A percentile compares a stretch with the other conserved stretches of the same genome.
Evolutionary conservation across 2,888 invertebrate genomes (phyloP).

Genomic region (Drosophila austrosaltans): DNA sequence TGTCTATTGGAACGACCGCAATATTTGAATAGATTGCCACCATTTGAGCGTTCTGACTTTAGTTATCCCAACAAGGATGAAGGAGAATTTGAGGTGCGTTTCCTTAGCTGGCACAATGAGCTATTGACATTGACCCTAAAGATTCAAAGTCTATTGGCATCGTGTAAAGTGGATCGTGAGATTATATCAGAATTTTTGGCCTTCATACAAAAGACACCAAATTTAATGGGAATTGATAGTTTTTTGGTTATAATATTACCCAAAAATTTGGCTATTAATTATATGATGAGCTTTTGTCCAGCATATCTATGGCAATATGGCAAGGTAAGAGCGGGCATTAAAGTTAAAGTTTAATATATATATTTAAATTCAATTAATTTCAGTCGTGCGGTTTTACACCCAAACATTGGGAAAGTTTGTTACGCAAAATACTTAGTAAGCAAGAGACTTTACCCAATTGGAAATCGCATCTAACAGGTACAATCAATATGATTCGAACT

Average conservation of each 20-base stretch:
- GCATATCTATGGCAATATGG: slow-evolving; percentile 87
- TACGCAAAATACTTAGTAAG: slow-evolving; percentile 81
- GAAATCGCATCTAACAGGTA: slow-evolving; percentile 80
- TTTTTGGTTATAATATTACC: slow-evolving; percentile 84
- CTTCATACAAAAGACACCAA: slow-evolving; percentile 86
- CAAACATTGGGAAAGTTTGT: slow-evolving; percentile 82
- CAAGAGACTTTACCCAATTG: slow-evolving; percentile 80
- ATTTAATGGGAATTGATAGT: slow-evolving; percentile 85
- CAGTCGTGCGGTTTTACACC: slow-evolving; percentile 82
- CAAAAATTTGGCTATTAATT: slow-evolving; percentile 84
- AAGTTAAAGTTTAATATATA: too few species aligned
- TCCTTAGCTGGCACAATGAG: slow-evolving; percentile 81
- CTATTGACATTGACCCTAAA: slow-evolving; percentile 78
- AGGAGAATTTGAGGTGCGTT: slow-evolving; percentile 79
- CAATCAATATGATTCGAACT: neutral
- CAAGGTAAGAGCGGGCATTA: slow-evolving; percentile 84
- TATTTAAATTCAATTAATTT: slow-evolving; percentile 15
- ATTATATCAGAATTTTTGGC: slow-evolving; percentile 86
- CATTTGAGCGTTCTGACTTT: slow-evolving; percentile 79
- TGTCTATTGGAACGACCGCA: slow-evolving; percentile 80
- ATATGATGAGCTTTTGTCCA: slow-evolving; percentile 86
- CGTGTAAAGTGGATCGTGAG: slow-evolving; percentile 84
- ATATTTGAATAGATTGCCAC: slow-evolving; percentile 81
- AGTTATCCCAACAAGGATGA: slow-evolving; percentile 80
- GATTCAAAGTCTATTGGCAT: slow-evolving; percentile 84